A percentile compares a stretch with the other conserved stretches of the same genome.
Evolutionary conservation across 2,113 vertebrate genomes (phyloP).

Genomic region (Pseudorectes ferrugineus): DNA sequence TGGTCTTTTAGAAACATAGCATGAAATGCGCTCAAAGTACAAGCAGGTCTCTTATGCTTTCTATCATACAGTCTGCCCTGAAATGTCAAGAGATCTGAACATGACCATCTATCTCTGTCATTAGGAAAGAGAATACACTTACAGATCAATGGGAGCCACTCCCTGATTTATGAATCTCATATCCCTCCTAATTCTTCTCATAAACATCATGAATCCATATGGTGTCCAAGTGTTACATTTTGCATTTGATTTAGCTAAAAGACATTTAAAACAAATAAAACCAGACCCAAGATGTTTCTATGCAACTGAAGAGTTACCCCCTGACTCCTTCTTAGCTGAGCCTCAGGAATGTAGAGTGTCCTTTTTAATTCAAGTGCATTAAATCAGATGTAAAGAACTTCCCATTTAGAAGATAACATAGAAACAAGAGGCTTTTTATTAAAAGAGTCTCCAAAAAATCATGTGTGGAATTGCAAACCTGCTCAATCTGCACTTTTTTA

Average conservation of each 20-base stretch:
- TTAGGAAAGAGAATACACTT: background rate
- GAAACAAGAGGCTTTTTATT: background rate
- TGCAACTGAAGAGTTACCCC: background rate
- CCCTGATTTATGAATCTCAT: background rate
- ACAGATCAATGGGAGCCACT: background rate
- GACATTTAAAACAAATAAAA: background rate
- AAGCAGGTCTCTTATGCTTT: background rate
- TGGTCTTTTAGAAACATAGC: background rate
- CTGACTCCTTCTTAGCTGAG: background rate
- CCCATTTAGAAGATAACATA: background rate
- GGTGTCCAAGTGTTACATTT: constrained; percentile 7
- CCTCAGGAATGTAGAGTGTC: background rate
- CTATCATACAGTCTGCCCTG: background rate
- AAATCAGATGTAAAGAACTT: background rate
- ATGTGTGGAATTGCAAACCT: background rate
- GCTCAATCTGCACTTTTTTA: background rate
- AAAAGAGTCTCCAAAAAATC: background rate
- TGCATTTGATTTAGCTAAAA: background rate
- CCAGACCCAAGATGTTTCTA: background rate
- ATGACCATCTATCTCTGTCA: background rate
- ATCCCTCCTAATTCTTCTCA: background rate
- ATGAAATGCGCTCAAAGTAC: background rate
- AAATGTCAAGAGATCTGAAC: background rate
- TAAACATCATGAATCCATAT: constrained; percentile 12
- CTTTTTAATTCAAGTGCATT: background rate